Base-by-base conservation (phyloP, 2,113 vertebrate genomes). In the Solea senegalensis region DNA sequence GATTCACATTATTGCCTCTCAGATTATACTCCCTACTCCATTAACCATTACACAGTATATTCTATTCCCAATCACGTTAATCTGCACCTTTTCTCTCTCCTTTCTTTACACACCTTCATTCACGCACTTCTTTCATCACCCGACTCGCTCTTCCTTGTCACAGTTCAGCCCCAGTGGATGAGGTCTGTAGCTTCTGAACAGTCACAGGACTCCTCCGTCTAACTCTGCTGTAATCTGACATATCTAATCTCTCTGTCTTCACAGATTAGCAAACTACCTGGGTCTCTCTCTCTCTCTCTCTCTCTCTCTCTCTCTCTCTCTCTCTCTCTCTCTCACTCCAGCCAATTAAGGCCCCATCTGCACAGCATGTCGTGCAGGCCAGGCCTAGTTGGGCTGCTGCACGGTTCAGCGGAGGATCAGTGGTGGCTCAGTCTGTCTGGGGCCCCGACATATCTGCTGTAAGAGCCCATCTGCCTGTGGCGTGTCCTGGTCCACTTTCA, bases 401-500 rank as follows among this genome's bases (percentile, higher is more conserved):
- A 46, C 21, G 66, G 76, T 72, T 84, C 75, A 82, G 53, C 41
- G 51, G 41, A 16, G 83, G 81, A 70, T 86, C 78, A 85, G 65
- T 60, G 51, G 41, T 27, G 83, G 81, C 72, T 86, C 78, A 85
- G 67, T 63, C 71, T 43, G 86, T 88, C 90, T 85, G 75, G 59
- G 74, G 73, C 80, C 76, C 54, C 66, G 41, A 11, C 7, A 76
- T 83, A 83, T 86, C 81, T 80, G 57, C 78, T 76, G 62, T 87
- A 87, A 89, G 69, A 55, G 28, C 43, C 86, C 90, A 84, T 89
- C 90, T 90, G 87, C 69, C 78, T 14, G 8, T 45, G 27, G 69
- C 74, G 75, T 85, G 83, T 74, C 86, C 83, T 86, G 83, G 82
- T 87, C 88, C 88, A 92, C 87, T 92, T 91, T 90, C 89, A 68